Evolutionary conservation across 2,113 vertebrate species (phyloP), one percentile per base, ranked within the genome.

Genomic region (Nannospalax galili): DNA sequence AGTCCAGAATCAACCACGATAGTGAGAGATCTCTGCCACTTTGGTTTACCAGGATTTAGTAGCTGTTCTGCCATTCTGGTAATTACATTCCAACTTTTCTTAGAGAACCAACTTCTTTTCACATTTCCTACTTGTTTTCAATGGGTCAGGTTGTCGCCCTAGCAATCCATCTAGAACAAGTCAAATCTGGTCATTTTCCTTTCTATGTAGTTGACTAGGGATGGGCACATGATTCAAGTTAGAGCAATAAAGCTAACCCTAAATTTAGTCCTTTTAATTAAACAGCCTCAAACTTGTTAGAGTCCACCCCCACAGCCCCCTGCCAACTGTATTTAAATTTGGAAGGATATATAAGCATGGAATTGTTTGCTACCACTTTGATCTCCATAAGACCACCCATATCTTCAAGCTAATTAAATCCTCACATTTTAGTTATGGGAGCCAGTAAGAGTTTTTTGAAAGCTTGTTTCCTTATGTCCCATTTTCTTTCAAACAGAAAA

Each of bases 401-500:
- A 14, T 37, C 32, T 92, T 82, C 30, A 85, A 70, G 60, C 3
- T 64, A 40, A 35, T 81, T 28, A 78, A 64, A 3, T 24, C 17
- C 74, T 85, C 58, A 62, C 16, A 45, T 26, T 92, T 89, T 64
- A 40, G 62, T 92, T 86, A 86, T 67, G 48, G 19, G 65, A 79
- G 19, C 40, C 32, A 91, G 72, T 84, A 72, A 81, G 84, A 28
- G 35, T 42, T 74, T 60, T 92, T 75, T 45, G 48, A 52, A 52
- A 52, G 7, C 32, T 92, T 77, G 11, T 78, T 70, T 94, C 52
- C 22, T 78, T 56, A 84, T 78, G n/a, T 65, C 28, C 42, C 52
- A 45, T 84, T 75, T 95, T 89, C 58, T 74, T 40, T 90, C 45
- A 17, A 82, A 56, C 12, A 95, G 73, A 69, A 72, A 93, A 84